Evolutionary conservation across 2,888 invertebrate species (phyloP), one percentile per base, ranked within the genome.

Genomic region (Gerris lacustris): DNA sequence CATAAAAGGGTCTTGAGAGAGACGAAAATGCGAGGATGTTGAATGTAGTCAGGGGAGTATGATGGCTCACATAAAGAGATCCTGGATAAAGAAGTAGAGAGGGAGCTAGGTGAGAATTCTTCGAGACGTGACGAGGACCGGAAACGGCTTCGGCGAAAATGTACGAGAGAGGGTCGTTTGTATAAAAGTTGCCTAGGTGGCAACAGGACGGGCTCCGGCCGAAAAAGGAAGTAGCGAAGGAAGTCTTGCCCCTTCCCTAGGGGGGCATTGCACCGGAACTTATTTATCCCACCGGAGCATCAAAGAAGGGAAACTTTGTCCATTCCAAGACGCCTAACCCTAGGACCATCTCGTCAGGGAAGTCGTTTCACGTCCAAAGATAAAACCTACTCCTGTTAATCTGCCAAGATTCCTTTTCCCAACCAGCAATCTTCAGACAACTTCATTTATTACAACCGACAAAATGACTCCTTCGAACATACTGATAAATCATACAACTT

Each of bases 131-230:
- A 55, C 55, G 15, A 9, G 15, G 15, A 15, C 9, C 9, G 55
- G 55, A 55, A 55, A 55, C 55, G 15, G 55, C 55, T 55, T 11
- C 15, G 9, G 55, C 55, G 2, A 55, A 55, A 55, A 55, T 55
- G 5, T 15, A 15, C 55, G 15, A 55, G 55, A 55, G 55, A 15
- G 55, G 55, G 9, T 55, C 31, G 31, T 55, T 15, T 55, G 55
- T 55, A 55, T 55, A 55, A 55, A 55, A 55, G 55, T 55, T 55
- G 55, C 55, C 55, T 55, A 55, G 55, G 55, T 55, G 55, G 55
- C 55, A 55, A 55, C 55, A 55, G 55, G 15, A 55, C 55, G 9
- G 55, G 55, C 15, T 55, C 55, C 55, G 9, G 31, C 31, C 31
- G 55, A 55, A 9, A 55, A 15, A 15, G 55, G 55, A 55, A 55